Percentiles rank a stretch among this genome's conserved stretches.
phyloP scores from a whole-genome alignment of 2,797 vertebrate species.

The Rhincodon typus region DNA sequence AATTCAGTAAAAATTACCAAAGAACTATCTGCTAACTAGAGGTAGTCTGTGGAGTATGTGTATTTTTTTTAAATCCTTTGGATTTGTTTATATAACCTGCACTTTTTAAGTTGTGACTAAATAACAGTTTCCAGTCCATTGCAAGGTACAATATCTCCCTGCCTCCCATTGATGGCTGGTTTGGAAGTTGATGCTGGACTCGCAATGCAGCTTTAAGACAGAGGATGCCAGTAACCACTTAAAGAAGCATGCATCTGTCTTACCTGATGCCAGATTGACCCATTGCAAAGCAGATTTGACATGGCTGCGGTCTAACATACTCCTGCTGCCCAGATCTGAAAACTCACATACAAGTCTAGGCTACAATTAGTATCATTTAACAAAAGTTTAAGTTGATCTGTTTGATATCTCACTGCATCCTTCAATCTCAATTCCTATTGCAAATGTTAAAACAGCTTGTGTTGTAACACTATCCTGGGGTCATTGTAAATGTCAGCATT shows the following conservation, averaged over 20 bases:
- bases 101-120: background rate
- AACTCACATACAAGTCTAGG: background rate
- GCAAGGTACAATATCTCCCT: background rate
- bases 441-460: background rate
- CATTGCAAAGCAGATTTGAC: background rate
- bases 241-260: too few relatives aligned
- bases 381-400: background rate
- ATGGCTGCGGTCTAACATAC: background rate
- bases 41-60: background rate
- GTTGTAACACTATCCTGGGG: background rate
- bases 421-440: constrained; percentile 1
- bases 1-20: constrained; percentile 63
- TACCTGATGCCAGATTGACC: background rate
- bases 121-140: background rate
- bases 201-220: background rate
- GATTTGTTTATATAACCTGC: constrained; percentile 2
- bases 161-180: background rate
- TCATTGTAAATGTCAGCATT: background rate
- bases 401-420: background rate
- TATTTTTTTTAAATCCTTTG: constrained; percentile 40
- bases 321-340: background rate
- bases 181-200: background rate
- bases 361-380: background rate
- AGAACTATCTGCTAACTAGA: constrained; percentile 58
- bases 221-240: background rate